These are phyloP conservation scores for Cavia porcellus DNA, from an alignment of 2,113 vertebrate species.

Conservation along the genomic window DNA sequence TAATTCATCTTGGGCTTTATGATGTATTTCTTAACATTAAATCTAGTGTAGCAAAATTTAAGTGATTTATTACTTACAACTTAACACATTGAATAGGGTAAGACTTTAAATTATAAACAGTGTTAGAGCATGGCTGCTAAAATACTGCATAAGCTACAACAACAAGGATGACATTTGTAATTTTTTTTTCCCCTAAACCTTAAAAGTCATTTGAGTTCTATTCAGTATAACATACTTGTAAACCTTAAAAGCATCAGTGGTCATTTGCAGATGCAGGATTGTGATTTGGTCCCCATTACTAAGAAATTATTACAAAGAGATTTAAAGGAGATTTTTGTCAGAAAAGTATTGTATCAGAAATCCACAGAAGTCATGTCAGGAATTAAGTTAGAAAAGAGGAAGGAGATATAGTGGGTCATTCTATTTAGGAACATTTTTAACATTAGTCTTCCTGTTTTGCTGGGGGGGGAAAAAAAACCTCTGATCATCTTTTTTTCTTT, in stretches of 20 bases:
- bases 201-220: not conserved
- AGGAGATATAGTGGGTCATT: conserved; percentile 63
- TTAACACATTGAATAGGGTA: not conserved
- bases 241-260: not conserved
- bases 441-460: conserved; percentile 64
- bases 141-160: not conserved
- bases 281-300: not conserved
- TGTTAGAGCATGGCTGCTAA: not conserved
- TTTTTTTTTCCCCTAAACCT: conserved; percentile 36
- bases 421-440: conserved; percentile 63
- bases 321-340: not conserved
- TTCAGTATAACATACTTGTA: not conserved
- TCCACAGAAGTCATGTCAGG: conserved; percentile 28
- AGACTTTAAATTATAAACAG: not conserved
- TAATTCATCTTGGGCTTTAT: conserved; percentile 6
- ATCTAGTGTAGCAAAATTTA: not conserved
- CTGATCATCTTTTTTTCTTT: conserved; percentile 61
- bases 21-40: conserved; percentile 44
- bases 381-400: conserved; percentile 57
- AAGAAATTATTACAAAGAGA: conserved; percentile 6
- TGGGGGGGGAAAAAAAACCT: not conserved
- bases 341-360: conserved; percentile 28
- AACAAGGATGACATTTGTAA: not conserved
- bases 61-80: not conserved
- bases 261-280: conserved; percentile 36